Conservation (phyloP, 2,113 vertebrate genomes). For the Pseudopipra pipra region DNA sequence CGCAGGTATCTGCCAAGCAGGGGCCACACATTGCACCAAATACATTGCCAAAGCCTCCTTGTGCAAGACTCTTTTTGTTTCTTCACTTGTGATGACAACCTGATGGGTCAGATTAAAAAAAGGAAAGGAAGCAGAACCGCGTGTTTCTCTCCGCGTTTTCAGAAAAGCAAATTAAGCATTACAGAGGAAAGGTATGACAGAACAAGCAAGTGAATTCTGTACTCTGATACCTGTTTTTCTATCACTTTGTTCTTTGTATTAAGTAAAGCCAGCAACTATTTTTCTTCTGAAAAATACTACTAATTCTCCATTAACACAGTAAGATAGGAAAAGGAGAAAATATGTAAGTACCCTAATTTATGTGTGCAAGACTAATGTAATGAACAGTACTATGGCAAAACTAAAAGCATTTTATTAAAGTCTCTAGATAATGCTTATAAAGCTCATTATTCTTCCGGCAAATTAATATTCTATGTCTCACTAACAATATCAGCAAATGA, state of each 20-base stretch:
- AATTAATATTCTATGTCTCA: conserved; percentile 37
- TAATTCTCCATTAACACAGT: not conserved
- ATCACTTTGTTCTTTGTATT: not conserved
- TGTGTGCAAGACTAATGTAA: not conserved
- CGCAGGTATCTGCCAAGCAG: rapidly evolving
- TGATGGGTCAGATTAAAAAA: not conserved
- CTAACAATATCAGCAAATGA: conserved; percentile 35
- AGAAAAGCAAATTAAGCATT: not conserved
- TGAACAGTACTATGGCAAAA: not conserved
- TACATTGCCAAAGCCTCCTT: not conserved
- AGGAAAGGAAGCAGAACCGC: not conserved
- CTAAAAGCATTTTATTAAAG: conserved; percentile 16
- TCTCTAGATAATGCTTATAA: conserved; percentile 5
- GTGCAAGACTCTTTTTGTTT: not conserved
- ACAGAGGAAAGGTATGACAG: not conserved
- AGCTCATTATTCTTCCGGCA: conserved; percentile 36
- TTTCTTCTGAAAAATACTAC: not conserved
- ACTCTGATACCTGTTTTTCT: not conserved
- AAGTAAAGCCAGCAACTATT: not conserved
- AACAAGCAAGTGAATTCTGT: not conserved
- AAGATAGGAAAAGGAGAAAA: not conserved
- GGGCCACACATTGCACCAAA: not conserved
- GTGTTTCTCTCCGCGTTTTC: not conserved
- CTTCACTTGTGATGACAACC: not conserved
- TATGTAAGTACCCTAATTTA: not conserved